Evolutionary conservation across 2,888 invertebrate genomes (phyloP).

Genomic region (Vesta saturnalis): DNA sequence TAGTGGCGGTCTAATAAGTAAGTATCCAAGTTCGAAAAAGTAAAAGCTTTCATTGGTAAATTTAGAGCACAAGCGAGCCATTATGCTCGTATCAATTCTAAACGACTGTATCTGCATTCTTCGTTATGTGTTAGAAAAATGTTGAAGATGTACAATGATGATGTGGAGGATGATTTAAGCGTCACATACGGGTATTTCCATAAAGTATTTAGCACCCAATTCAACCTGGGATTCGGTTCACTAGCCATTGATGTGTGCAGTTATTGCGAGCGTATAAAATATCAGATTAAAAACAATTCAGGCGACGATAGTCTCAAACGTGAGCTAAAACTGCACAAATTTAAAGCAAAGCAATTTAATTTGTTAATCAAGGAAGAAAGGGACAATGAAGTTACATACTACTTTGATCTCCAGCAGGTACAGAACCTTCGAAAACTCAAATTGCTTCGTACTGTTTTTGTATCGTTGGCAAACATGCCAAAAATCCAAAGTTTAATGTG

Average conservation of each 20-base stretch:
- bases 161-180: no score
- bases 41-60: background rate
- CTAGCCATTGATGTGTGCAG: no score
- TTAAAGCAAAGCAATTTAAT: background rate
- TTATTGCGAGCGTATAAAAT: no score
- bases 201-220: no score
- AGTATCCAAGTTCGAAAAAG: background rate
- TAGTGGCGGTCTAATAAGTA: background rate
- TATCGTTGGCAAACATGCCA: background rate
- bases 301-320: background rate
- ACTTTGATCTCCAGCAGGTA: background rate
- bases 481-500: constrained; percentile 3
- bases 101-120: no score
- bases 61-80: background rate
- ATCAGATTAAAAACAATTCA: background rate
- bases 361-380: constrained; percentile 2
- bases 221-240: background rate
- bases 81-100: background rate
- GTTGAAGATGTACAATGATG: no score
- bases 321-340: background rate
- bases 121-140: no score
- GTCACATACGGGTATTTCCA: no score
- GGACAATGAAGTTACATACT: background rate
- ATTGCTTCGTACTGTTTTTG: constrained; percentile 13
- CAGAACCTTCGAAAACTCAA: no score